Base-by-base conservation (phyloP, 1,140 invertebrate species). In the Lysiphlebus fabarum region DNA sequence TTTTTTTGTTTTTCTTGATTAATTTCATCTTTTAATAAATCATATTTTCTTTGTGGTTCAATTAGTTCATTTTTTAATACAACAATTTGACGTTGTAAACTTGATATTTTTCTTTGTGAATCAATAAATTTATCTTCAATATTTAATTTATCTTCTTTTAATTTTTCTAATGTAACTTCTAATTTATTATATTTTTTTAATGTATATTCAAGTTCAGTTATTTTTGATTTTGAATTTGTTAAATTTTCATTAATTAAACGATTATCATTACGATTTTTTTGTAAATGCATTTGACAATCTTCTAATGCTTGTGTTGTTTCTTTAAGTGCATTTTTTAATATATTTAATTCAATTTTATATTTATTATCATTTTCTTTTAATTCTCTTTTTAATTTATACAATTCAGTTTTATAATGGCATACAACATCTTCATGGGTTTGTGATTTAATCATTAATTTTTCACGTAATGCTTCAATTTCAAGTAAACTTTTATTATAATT, bases 1-100 rank as follows among this genome's bases (percentile, higher is more conserved):
- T 45, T 53, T 51, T 67, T 70, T 55, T 71, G 62, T 56, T 54
- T 68, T 44, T 76, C 76, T 11, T 71, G 58, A 11, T 70, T 63
- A 50, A 78, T 54, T 53, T 76, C 72, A n/a, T 74, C 66, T 38
- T 72, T 72, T 4, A 76, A 45, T 34, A 71, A 59, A 50, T 71
- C 67, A n/a, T 73, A 71, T 9, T 68, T 67, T 49, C 72, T 69
- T 48, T 76, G 72, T 4, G 76, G 76, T 40, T 78, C 76, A 33
- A 75, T 65, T 0, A 75, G 59, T 62, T 76, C 76, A 4, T 61
- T 65, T 45, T 76, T 65, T 48, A 74, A 60, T 0, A 53, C 34
- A 0, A 58, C 42, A 8, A 70, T 38, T 43, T 75, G 72, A 14
- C 70, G 63, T 40, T 75, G 70, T 11, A 78, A 62, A 38, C 66